Conservation (phyloP, 2,888 invertebrate genomes). For the Agapetus fuscipes region DNA sequence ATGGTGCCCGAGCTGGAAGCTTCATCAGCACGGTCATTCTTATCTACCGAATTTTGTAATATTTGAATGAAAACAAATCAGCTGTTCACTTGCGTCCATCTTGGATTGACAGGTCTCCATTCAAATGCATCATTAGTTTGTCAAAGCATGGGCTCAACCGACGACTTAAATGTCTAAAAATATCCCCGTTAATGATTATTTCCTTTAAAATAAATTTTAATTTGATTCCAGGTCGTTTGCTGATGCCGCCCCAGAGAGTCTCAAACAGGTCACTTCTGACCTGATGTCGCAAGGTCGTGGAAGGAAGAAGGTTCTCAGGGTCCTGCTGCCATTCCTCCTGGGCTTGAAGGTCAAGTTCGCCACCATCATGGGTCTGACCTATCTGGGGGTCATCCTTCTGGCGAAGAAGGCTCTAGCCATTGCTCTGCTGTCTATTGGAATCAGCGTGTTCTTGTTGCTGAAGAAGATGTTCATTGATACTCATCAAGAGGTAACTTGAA, state of each 20-base stretch:
- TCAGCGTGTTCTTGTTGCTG: constrained; percentile 43
- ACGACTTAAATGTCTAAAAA: too few species aligned
- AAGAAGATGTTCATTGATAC: constrained; percentile 26
- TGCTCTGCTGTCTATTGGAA: constrained; percentile 48
- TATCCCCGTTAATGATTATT: too few species aligned
- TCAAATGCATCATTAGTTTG: too few species aligned
- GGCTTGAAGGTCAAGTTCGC: constrained; percentile 51
- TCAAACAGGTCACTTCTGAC: constrained; percentile 45
- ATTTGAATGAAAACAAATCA: too few species aligned
- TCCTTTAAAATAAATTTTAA: not conserved
- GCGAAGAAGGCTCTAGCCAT: constrained; percentile 56
- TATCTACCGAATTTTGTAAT: too few species aligned
- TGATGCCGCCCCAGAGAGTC: constrained; percentile 45
- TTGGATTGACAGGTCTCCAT: too few species aligned
- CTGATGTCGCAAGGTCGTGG: constrained; percentile 50
- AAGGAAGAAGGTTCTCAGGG: constrained; percentile 45
- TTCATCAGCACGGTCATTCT: too few species aligned
- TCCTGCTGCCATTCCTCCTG: constrained; percentile 46
- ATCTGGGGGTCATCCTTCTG: constrained; percentile 47
- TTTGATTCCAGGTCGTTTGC: constrained; percentile 23
- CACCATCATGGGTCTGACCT: constrained; percentile 41
- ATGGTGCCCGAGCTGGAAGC: too few species aligned
- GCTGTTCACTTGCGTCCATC: too few species aligned
- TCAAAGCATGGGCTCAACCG: too few species aligned
- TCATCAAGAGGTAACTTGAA: constrained; percentile 27